Evolutionary conservation across 1,140 invertebrate genomes (phyloP).

Genomic region (Formica selysi): DNA sequence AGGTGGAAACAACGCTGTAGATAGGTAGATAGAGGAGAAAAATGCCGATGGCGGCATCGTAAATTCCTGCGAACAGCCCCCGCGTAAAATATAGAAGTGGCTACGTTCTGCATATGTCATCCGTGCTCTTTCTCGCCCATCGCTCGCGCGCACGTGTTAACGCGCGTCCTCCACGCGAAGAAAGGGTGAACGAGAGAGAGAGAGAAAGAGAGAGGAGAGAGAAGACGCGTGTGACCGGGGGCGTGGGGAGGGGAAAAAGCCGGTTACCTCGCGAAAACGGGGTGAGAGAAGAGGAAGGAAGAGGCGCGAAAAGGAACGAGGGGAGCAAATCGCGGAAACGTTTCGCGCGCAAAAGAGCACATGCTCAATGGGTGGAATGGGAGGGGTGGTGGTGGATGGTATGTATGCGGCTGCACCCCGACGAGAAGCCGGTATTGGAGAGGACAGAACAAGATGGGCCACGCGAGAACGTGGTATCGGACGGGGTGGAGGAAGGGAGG

Average conservation of each 20-base stretch:
- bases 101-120: slow-evolving; percentile 82
- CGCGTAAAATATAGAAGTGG: slow-evolving; percentile 81
- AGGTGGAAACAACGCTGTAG: slow-evolving; percentile 29
- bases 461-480: slow-evolving; percentile 32
- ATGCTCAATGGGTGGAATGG: slow-evolving; percentile 48
- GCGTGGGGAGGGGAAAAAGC: too few relatives aligned
- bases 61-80: slow-evolving; percentile 80
- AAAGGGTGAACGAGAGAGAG: not conserved
- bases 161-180: slow-evolving; percentile 38
- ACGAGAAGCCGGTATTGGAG: slow-evolving; percentile 68
- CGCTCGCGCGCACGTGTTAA: slow-evolving; percentile 69
- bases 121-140: slow-evolving; percentile 72
- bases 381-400: not conserved
- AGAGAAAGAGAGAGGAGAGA: not conserved
- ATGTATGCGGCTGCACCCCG: slow-evolving; percentile 24
- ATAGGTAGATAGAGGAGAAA: slow-evolving; percentile 56
- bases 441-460: slow-evolving; percentile 74
- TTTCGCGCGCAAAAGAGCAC: slow-evolving; percentile 68
- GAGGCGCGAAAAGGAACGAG: not conserved
- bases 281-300: not conserved
- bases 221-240: not conserved
- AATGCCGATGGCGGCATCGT: slow-evolving; percentile 71
- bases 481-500: not conserved
- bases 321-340: slow-evolving; percentile 70
- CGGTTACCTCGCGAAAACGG: not conserved